Evolutionary conservation across 2,113 vertebrate genomes (phyloP), one percentile per base, ranked within the genome.

Genomic region (Oryzias curvinotus): DNA sequence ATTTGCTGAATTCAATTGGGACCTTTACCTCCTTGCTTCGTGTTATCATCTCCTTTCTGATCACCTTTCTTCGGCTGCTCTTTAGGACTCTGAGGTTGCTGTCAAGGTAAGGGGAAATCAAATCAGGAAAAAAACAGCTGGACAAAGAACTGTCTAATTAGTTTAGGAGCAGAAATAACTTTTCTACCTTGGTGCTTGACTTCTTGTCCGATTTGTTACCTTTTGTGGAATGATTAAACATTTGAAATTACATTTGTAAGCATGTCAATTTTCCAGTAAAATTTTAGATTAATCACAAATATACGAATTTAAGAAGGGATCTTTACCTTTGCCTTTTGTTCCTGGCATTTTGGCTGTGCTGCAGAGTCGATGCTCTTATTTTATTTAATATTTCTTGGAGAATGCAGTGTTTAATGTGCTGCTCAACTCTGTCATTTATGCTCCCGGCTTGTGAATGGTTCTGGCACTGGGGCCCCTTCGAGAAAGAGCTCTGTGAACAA

Each of bases 131-230:
- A 58, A 50, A 44, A 30, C 48, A 44, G n/a, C 57, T 14, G 72
- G 46, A 59, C 3, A 57, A 1, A 14, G 15, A 15, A 43, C n/a
- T 42, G 7, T 55, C 46, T 21, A 13, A 5, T 14, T 28, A 1
- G n/a, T 7, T 46, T 10, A 2, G 7, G n/a, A 14, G 16, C n/a
- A 43, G 12, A 4, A 6, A 36, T n/a, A 2, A 43, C 48, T 36
- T 75, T 62, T 72, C 28, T 87, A 93, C 92, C 92, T 93, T 93
- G 51, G 89, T 91, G 82, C 87, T 62, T 80, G 90, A 91, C 87
- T 92, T 93, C 90, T 93, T 93, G 83, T 93, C 91, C 67, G 88
- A 87, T 81, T 93, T 93, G 69, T 92, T 92, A 89, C 92, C 92
- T 93, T 66, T 47, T 17, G 17, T n/a, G 19, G 46, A 60, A 60